Evolutionary conservation across 2,888 invertebrate genomes (phyloP), one percentile per base, ranked within the genome.

Genomic region (Corythucha ciliata): DNA sequence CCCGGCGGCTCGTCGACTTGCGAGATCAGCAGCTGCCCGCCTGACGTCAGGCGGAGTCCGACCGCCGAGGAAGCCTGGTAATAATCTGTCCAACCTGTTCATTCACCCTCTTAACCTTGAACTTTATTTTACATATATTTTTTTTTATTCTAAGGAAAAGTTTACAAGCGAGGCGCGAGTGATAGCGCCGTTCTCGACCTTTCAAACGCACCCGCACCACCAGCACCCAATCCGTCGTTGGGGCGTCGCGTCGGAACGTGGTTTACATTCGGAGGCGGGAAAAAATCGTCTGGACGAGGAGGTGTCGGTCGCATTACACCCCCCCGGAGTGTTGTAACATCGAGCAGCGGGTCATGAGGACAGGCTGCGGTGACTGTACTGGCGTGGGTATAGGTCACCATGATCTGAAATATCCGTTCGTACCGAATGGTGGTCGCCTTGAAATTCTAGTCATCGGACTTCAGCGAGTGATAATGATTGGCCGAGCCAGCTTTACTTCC

Each of bases 1-100:
- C 20, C 67, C 74, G 8, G 71, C 55, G 3, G 55, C 55, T 24
- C 21, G 52, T 36, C 29, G 51, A 33, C 27, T 55, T 26, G 55
- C 55, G 7, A 48, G 55, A 39, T 51, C 55, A 32, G 55, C 55
- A n/a, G 48, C 52, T 22, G 42, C 48, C 12, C 32, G 55, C 33
- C 39, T 51, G 12, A 22, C 37, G 3, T n/a, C n/a, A n/a, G n/a
- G n/a, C n/a, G n/a, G n/a, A n/a, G 40, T 51, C 51, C 26, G 51
- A 21, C 51, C 51, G n/a, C 51, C 51, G 14, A 25, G 37, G 16
- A 51, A 51, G 27, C 44, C 44, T 39, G 34, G 51, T 51, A 34
- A 51, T n/a, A n/a, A n/a, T n/a, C n/a, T n/a, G n/a, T n/a, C n/a
- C n/a, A n/a, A n/a, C n/a, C n/a, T n/a, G n/a, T n/a, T n/a, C n/a